phyloP scores from a whole-genome alignment of 2,797 vertebrate genomes.

The Chelonia mydas region DNA sequence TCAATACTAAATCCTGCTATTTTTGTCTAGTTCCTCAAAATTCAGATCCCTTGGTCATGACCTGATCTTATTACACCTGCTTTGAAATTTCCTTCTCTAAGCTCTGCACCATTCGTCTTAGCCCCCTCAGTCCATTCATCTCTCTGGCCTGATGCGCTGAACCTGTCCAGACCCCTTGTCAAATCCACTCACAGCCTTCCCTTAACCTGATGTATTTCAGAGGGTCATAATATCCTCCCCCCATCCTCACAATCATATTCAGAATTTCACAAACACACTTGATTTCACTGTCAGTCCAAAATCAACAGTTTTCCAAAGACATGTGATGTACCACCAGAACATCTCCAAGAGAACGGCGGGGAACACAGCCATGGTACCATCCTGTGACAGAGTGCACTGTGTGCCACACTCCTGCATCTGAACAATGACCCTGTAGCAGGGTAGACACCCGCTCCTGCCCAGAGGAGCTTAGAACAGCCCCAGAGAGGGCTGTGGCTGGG shows the following conservation, averaged over 20 bases:
- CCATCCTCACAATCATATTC: too few species aligned
- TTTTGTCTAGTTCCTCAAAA: not conserved
- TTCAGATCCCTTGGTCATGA: not conserved
- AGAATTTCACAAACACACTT: too few species aligned
- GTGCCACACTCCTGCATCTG: not conserved
- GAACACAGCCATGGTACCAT: not conserved
- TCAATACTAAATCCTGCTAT: not conserved
- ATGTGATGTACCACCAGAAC: not conserved
- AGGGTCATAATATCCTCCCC: too few species aligned
- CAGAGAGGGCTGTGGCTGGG: too few species aligned
- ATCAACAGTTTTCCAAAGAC: too few species aligned
- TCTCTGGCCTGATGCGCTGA: not conserved
- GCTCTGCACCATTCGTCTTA: not conserved
- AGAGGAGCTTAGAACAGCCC: too few species aligned
- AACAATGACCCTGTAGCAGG: not conserved
- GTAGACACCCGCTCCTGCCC: too few species aligned
- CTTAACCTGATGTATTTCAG: not conserved
- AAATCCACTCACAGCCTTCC: not conserved
- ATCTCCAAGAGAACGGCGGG: not conserved
- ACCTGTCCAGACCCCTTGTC: not conserved
- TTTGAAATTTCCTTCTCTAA: not conserved
- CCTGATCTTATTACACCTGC: not conserved
- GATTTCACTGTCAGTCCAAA: too few species aligned
- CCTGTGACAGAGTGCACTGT: not conserved
- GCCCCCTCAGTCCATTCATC: not conserved